A percentile compares a stretch with the other conserved stretches of the same genome.
phyloP scores from a whole-genome alignment of 2,888 invertebrate species.

The Leptinotarsa peninsularis region DNA sequence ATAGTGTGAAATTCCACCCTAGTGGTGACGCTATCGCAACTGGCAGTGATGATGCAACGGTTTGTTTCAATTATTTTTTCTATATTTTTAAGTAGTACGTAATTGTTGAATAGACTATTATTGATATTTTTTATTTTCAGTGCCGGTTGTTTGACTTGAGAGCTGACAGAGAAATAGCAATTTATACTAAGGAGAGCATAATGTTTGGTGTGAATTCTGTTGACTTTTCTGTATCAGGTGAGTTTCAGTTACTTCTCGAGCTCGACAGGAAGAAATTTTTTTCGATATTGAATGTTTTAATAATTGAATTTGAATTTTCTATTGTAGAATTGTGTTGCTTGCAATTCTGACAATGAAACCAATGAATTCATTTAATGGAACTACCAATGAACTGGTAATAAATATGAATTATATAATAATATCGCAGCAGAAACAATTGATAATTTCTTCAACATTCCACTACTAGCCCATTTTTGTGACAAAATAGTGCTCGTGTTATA shows the following conservation, averaged over 20 bases:
- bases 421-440: no score
- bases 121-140: conserved; percentile 60
- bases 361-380: no score
- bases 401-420: no score
- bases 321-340: no score
- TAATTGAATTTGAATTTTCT: no score
- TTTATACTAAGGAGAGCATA: conserved; percentile 95
- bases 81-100: not conserved
- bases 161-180: conserved; percentile 96
- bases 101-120: conserved; percentile 48
- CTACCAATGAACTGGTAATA: no score
- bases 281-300: no score
- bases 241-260: conserved; percentile 6
- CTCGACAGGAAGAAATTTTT: no score
- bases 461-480: no score
- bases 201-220: conserved; percentile 98
- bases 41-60: conserved; percentile 97
- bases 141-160: conserved; percentile 97
- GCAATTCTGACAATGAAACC: no score
- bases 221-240: conserved; percentile 91
- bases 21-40: conserved; percentile 98
- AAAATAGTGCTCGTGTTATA: no score
- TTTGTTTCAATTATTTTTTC: conserved; percentile 62
- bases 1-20: conserved; percentile 97
- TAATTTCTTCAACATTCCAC: no score